Evolutionary conservation across 1,140 invertebrate species (phyloP), one percentile per base, ranked within the genome.

Genomic region (Hyles euphorbiae): DNA sequence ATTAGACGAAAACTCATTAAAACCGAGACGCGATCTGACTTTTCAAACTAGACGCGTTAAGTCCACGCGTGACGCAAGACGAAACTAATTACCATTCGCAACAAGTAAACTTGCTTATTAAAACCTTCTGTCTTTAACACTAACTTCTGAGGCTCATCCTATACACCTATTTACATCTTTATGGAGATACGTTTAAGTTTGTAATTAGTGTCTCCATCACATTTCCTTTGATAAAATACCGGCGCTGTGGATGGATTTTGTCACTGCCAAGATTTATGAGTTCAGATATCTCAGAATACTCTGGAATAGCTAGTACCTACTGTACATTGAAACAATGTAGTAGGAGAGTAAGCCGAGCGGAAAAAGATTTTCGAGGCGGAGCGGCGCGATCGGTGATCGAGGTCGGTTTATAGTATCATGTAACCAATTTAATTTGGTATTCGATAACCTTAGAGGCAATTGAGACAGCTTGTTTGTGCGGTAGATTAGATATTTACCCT

Each of bases 1-100:
- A 82, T 87, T 87, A 87, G 77, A 76, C 77, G 81, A 87, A 87
- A 87, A 87, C 83, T 87, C 83, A 87, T 87, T 87, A 87, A 84
- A 84, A 82, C 76, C 57, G 74, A 79, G 79, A 84, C 81, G 83
- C 81, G 81, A 68, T 65, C 72, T 84, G 83, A 87, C 81, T 87
- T 87, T 87, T 83, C 82, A 87, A 87, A 87, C 77, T 78, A 84
- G 83, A 87, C 79, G 74, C 83, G 83, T 83, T 87, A 84, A 84
- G 83, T 81, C 81, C 83, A 87, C 83, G 83, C 81, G 83, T 87
- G 81, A 80, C 79, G 72, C 70, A 65, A 70, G 67, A 65, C 68
- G 61, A 64, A 66, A 71, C 67, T 86, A 76, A 83, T 86, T 83
- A 78, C 74, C 61, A 86, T 83, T 86, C 81, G 75, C 70, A 60